A percentile compares a stretch with the other conserved stretches of the same genome.
phyloP scores from a whole-genome alignment of 2,888 invertebrate species.

The Apeira syringaria region DNA sequence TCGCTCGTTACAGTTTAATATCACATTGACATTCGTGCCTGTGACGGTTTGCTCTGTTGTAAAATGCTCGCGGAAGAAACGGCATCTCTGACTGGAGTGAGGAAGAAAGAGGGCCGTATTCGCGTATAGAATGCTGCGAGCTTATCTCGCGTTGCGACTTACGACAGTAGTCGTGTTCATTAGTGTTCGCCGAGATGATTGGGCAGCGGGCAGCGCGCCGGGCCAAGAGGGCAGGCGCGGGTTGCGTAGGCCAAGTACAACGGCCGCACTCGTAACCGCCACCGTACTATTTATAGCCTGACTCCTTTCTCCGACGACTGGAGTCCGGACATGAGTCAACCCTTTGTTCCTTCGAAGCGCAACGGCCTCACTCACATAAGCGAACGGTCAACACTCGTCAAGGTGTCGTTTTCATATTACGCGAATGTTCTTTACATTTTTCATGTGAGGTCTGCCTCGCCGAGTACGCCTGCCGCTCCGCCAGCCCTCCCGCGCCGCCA shows the following conservation, averaged over 20 bases:
- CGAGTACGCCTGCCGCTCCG: slow-evolving; percentile 57
- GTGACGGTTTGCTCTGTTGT: slow-evolving; percentile 7
- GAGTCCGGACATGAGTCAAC: slow-evolving; percentile 74
- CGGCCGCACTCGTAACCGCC: slow-evolving; percentile 61
- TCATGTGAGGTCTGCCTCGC: slow-evolving; percentile 60
- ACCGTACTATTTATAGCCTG: slow-evolving; percentile 68
- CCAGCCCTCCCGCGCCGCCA: too few relatives aligned
- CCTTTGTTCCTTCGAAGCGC: slow-evolving; percentile 67
- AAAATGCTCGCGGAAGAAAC: slow-evolving; percentile 6
- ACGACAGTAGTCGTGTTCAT: slow-evolving; percentile 23
- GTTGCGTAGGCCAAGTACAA: slow-evolving; percentile 66
- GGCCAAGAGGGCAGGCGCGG: slow-evolving; percentile 50
- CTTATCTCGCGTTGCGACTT: background rate
- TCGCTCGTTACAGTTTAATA: slow-evolving; percentile 19
- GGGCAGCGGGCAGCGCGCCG: slow-evolving; percentile 37
- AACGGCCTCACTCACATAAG: slow-evolving; percentile 42
- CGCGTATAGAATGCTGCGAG: background rate
- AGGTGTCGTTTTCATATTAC: slow-evolving; percentile 63
- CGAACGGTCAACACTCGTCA: slow-evolving; percentile 46
- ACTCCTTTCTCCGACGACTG: slow-evolving; percentile 66
- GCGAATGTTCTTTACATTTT: slow-evolving; percentile 66
- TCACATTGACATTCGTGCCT: slow-evolving; percentile 16
- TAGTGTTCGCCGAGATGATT: slow-evolving; percentile 38
- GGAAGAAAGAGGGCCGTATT: slow-evolving; percentile 20
- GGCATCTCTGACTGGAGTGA: background rate